These are phyloP conservation scores for Grantiella picta DNA, from an alignment of 2,113 vertebrate genomes.

Conservation along the genomic window DNA sequence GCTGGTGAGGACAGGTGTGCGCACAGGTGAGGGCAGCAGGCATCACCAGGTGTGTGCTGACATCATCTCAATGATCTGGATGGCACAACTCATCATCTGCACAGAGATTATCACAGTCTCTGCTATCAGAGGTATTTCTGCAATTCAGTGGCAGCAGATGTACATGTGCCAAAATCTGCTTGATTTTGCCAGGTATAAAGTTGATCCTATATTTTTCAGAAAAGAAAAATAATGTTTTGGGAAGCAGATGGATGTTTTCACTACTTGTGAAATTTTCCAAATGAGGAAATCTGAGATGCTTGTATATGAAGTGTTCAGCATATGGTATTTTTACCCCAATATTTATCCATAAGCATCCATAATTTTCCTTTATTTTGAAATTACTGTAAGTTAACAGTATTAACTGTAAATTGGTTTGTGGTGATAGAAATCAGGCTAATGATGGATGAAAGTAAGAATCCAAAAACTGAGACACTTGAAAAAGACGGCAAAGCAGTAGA, in stretches of 20 bases:
- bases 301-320: neutral
- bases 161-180: neutral
- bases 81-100: neutral
- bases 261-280: neutral
- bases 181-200: neutral
- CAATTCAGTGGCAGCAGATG: neutral
- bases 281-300: neutral
- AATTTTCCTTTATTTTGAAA: neutral
- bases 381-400: neutral
- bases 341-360: neutral
- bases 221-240: neutral
- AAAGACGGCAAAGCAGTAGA: neutral
- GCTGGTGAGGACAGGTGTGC: neutral
- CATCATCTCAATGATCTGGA: neutral
- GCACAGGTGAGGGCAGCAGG: neutral
- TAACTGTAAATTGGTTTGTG: neutral
- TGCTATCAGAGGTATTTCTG: neutral
- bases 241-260: neutral
- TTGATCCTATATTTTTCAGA: neutral
- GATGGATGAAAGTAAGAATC: neutral
- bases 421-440: neutral
- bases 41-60: neutral
- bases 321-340: neutral
- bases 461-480: neutral
- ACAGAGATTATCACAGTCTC: neutral